Base-by-base conservation (phyloP, 2,797 vertebrate genomes). In the Epinephelus malabaricus region DNA sequence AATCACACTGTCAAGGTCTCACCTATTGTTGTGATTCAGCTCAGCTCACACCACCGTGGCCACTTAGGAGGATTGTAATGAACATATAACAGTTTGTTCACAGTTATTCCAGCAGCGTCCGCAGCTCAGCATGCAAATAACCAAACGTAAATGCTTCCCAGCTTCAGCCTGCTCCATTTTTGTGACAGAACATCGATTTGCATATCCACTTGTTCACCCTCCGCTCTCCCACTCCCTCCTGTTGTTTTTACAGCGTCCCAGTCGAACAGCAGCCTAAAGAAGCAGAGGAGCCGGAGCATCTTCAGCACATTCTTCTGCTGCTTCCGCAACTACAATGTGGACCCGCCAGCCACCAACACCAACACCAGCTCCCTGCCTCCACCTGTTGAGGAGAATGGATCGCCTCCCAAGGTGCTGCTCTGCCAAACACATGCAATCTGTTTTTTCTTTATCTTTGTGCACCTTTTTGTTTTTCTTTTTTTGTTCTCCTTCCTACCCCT, bases 281-380 rank as follows among this genome's bases (percentile, higher is more conserved):
- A 99, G 94, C 97, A 98, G 89, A 96, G 97, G 80, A 97, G 94
- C 92, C 94, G 97, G 72, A 96, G 97, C 93, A 96, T 99, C 95
- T 97, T 99, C 92, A 97, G 97, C 94, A 97, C 97, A 51, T 97
- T 99, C 92, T 97, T 99, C 94, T 99, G 98, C 96, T 99, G 98
- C 93, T 97, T 99, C 94, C 97, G 97, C 76, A 96, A 96, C 92
- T 98, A 98, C 88, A 96, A 97, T 97, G 98, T 94, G 81, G 98
- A 99, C 40, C 94, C 96, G 38, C 96, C 97, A 9, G 92, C 95
- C 34, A 81, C 95, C 92, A 97, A 96, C 81, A 94, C 93, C 85
- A 97, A 96, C 83, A 94, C 91, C 93, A 96, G 95, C 92, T 92
- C 95, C 91, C 96, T 95, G 79, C 97, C 97, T 77, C 96, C 97